Evolutionary conservation across 2,797 vertebrate species (phyloP).

Genomic region (Phrynocephalus forsythii): DNA sequence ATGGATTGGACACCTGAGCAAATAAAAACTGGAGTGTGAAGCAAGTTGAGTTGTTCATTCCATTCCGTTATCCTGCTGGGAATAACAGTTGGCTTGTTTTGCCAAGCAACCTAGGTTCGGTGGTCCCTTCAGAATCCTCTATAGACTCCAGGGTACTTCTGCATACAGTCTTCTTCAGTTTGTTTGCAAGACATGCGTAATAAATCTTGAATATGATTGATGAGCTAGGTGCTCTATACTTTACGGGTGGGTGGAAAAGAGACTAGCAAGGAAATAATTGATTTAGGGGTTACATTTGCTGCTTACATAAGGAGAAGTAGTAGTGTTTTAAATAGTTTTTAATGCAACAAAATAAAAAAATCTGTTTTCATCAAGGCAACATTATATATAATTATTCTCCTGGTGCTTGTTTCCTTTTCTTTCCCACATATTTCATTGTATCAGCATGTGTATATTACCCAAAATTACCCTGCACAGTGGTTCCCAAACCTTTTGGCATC

Average conservation of each 20-base stretch:
- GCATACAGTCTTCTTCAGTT: constrained; percentile 3
- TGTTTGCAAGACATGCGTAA: neutral
- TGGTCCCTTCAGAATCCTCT: constrained; percentile 20
- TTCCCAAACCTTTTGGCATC: neutral
- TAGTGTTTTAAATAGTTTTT: neutral
- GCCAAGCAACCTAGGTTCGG: constrained; percentile 5
- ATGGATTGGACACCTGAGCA: constrained; percentile 23
- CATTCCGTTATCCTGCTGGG: constrained; percentile 23
- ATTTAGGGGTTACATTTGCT: neutral
- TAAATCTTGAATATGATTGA: constrained; percentile 15
- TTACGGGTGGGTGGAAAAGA: neutral
- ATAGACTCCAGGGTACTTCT: neutral
- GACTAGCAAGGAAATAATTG: neutral
- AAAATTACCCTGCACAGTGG: neutral
- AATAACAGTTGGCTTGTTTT: constrained; percentile 25
- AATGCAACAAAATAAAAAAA: neutral
- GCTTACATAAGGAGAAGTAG: neutral
- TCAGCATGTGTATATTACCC: neutral
- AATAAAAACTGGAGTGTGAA: neutral
- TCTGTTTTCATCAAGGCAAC: neutral
- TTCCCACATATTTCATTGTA: neutral
- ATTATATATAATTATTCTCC: neutral
- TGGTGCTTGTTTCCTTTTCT: neutral
- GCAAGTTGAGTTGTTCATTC: constrained; percentile 25
- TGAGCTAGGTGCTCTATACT: neutral